Evolutionary conservation across 2,113 vertebrate genomes (phyloP).

Genomic region (Strix uralensis): DNA sequence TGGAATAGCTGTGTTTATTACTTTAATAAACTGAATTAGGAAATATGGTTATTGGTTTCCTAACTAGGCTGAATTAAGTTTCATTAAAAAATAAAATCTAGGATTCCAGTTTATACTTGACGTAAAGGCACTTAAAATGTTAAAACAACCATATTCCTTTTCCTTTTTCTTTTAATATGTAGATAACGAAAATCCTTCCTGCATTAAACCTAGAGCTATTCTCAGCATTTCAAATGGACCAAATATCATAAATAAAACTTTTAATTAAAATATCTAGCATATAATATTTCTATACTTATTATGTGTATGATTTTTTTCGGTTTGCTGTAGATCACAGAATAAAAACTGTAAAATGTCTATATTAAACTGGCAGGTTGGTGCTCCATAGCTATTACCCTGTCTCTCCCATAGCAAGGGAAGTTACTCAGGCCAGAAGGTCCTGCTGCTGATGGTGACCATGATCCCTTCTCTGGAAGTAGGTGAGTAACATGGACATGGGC

Average conservation of each 20-base stretch:
- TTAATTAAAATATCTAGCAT: slow-evolving; percentile 40
- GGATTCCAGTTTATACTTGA: background rate
- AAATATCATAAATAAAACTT: slow-evolving; percentile 36
- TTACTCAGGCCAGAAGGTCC: background rate
- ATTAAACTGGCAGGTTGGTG: background rate
- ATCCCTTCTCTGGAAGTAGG: background rate
- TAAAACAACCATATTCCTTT: background rate
- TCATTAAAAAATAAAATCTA: slow-evolving; percentile 51
- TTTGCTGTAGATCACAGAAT: background rate
- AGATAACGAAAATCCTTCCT: slow-evolving; percentile 1
- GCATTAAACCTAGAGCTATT: background rate
- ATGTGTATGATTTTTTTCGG: background rate
- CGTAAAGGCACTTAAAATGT: slow-evolving; percentile 15
- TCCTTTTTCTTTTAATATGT: background rate
- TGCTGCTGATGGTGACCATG: background rate
- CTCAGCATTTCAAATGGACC: background rate
- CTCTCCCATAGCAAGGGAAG: background rate
- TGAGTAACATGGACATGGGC: background rate
- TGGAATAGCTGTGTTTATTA: slow-evolving; percentile 51
- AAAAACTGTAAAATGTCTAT: background rate
- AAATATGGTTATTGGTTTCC: slow-evolving; percentile 46
- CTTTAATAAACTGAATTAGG: slow-evolving; percentile 59
- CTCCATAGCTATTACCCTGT: background rate
- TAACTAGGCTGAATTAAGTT: slow-evolving; percentile 50
- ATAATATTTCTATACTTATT: background rate